Conservation (phyloP, 2,113 vertebrate species). For the Oplegnathus fasciatus region DNA sequence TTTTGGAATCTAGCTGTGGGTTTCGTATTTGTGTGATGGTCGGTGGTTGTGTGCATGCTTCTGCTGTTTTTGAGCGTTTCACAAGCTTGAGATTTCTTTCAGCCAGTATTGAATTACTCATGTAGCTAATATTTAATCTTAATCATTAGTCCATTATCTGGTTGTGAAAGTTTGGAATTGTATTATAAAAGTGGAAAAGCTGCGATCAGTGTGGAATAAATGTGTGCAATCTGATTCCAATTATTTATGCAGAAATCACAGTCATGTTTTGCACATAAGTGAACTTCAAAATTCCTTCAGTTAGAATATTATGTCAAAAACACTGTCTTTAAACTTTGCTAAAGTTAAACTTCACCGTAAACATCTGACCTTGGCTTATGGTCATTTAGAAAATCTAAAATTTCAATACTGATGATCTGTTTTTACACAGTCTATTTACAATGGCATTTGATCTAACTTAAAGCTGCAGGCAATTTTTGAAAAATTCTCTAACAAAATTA, state of each 20-base stretch:
- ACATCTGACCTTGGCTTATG: background rate
- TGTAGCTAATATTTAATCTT: background rate
- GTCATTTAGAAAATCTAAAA: background rate
- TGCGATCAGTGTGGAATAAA: background rate
- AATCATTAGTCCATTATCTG: background rate
- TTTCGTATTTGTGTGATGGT: conserved; percentile 37
- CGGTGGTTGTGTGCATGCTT: background rate
- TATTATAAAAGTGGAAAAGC: background rate
- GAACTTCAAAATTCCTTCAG: background rate
- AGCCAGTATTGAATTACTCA: background rate
- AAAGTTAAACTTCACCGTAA: background rate
- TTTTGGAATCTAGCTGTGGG: conserved; percentile 88
- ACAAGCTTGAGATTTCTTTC: background rate
- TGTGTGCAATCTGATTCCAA: background rate
- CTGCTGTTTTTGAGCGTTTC: too few relatives aligned
- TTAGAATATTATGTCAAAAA: background rate
- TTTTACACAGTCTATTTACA: background rate
- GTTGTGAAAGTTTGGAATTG: background rate
- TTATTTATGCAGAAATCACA: background rate
- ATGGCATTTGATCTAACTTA: background rate
- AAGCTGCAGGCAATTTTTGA: background rate
- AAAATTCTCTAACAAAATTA: conserved; percentile 16
- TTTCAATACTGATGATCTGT: background rate
- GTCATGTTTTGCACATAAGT: background rate
- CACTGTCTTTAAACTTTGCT: background rate